Percentiles rank a stretch among this genome's conserved stretches.
phyloP scores from a whole-genome alignment of 2,113 vertebrate genomes.

The Cercocebus atys region DNA sequence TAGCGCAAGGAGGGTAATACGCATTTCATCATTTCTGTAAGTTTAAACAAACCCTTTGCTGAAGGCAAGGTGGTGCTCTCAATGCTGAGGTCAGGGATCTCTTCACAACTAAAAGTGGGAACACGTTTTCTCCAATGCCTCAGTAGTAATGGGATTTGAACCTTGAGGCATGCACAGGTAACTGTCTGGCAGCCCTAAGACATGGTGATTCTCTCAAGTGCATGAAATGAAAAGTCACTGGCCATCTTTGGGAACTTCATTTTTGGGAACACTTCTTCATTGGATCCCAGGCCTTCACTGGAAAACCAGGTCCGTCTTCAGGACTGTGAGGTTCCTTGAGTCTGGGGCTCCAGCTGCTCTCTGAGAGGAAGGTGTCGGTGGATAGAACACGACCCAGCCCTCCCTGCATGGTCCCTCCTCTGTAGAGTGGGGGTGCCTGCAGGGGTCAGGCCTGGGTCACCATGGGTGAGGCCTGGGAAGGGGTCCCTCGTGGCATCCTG shows the following conservation, averaged over 20 bases:
- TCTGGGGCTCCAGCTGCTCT: neutral
- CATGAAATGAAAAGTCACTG: neutral
- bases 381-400: fast-evolving
- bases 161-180: neutral
- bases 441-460: fast-evolving
- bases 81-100: neutral
- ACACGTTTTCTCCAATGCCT: neutral
- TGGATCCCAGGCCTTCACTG: fast-evolving
- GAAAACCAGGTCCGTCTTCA: neutral
- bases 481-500: too few species aligned
- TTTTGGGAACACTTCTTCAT: neutral
- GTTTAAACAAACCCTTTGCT: neutral
- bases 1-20: neutral
- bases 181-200: neutral
- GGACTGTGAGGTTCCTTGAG: neutral
- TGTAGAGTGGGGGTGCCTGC: too few species aligned
- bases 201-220: neutral
- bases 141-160: neutral
- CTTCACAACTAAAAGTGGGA: neutral
- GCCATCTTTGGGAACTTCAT: neutral
- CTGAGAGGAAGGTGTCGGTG: neutral
- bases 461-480: fast-evolving
- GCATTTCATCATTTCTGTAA: neutral
- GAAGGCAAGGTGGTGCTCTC: neutral
- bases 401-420: too few species aligned